Base-by-base conservation (phyloP, 2,797 vertebrate genomes). In the Falco concolor region DNA sequence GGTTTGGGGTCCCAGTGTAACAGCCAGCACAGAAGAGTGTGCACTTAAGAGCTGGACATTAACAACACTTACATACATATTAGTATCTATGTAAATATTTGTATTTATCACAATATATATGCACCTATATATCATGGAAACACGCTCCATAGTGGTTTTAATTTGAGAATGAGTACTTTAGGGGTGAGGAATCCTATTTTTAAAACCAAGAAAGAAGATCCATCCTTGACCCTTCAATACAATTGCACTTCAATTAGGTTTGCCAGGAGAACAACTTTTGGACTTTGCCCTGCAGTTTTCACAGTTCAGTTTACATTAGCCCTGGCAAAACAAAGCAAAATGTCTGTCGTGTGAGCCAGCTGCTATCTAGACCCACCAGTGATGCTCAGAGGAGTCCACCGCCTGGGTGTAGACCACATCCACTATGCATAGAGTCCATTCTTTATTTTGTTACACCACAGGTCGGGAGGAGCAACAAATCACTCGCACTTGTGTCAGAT, bases 401-500 rank as follows among this genome's bases (percentile, higher is more conserved):
- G 42, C 49, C 69, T 4, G 9, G 30, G 20, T 84, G 30, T 36
- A 72, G 54, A 56, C 54, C 42, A 44, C 40, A 72, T 87, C 42
- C 32, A 18, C 68, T 52, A 6, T 80, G 69, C 65, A 81, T 77
- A 86, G 47, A 59, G 63, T 36, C 50, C 73, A 36, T 89, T 89
- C 34, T 80, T 84, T 77, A 38, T 90, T 89, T 88, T 61, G 69
- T 82, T 87, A 50, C 15, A 32, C 59, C 65, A 8, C 24, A 38
- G 70, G 49, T 76, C 64, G 2, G 38, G 45, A 91, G 56, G 63
- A 91, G 17, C 67, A 87, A 85, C 47, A 52, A 45, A 95, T 81
- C 53, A 36, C 52, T 90, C 18, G 74, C 85, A 64, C 54, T 96
- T 93, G n/a, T 92, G 69, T 96, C 93, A 75, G 89, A 89, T 96